Base-by-base conservation (phyloP, 2,113 vertebrate species). In the Ranitomeya variabilis region DNA sequence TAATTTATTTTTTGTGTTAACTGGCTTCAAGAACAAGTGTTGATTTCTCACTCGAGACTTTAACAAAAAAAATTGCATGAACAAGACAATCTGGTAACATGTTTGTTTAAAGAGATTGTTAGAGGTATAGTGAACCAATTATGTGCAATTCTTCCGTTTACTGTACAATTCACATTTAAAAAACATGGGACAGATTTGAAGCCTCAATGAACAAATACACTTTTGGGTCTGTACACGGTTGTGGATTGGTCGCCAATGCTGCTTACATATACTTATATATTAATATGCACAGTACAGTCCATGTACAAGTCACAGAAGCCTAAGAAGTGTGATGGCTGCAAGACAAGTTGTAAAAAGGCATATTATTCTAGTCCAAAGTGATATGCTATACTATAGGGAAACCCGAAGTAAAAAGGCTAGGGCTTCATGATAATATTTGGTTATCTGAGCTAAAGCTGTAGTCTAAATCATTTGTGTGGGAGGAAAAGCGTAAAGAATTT, bases 151-250 rank as follows among this genome's bases (percentile, higher is more conserved):
- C 82, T 84, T 84, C 82, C 51, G 19, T 52, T 23, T 55, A 55
- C 18, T 69, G 11, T 54, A 15, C 51, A 52, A n/a, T 55, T 71
- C 8, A 78, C 21, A 37, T 86, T 31, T 31, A 9, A 80, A 55
- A 55, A 19, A 19, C 37, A 45, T 45, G 37, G 3, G 3, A 45
- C 37, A 45, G 45, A n/a, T 67, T 79, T 31, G n/a, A 54, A 89
- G 87, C 82, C 74, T 31, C 60, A 79, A 69, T 59, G 87, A 83
- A 89, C 87, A 89, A 89, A 88, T 59, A 52, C 23, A 60, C 57
- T 81, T 31, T 62, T 60, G 26, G 57, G 26, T 14, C 9, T 59
- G 31, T 26, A 84, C 76, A 23, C 51, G n/a, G 14, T 83, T 18
- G 60, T 55, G 31, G 45, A 76, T 64, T n/a, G 71, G 77, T 67